Evolutionary conservation across 1,140 invertebrate species (phyloP).

Genomic region (Varroa destructor): DNA sequence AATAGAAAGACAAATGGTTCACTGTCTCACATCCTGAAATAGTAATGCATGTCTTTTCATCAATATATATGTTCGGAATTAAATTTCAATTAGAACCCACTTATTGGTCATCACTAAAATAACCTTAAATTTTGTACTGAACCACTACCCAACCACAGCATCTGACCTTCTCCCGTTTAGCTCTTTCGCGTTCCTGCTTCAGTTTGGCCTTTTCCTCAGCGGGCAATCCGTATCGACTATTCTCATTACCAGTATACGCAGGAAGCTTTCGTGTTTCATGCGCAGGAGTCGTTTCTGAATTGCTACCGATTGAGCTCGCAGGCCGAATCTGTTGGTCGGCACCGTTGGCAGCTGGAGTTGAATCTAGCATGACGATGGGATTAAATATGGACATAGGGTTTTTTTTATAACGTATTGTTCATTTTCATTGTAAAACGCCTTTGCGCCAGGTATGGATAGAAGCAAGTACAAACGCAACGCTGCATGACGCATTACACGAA

Average conservation of each 20-base stretch:
- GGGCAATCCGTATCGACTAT: not conserved
- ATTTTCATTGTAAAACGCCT: not conserved
- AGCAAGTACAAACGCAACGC: no score
- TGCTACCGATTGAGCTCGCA: not conserved
- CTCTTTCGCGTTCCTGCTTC: not conserved
- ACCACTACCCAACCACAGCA: no score
- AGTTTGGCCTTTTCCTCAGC: slow-evolving; percentile 10
- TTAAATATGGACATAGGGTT: not conserved
- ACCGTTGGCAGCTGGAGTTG: not conserved
- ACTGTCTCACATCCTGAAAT: no score
- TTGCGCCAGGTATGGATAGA: no score
- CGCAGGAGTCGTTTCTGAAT: not conserved
- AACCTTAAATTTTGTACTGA: no score
- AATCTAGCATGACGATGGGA: not conserved
- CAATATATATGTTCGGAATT: no score
- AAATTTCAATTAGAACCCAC: no score
- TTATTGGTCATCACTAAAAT: no score
- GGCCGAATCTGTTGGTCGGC: not conserved
- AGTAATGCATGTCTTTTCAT: no score
- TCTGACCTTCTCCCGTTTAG: slow-evolving; percentile 4
- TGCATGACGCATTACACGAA: no score
- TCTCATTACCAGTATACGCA: slow-evolving; percentile 8
- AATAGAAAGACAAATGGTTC: no score
- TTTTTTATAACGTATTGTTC: not conserved
- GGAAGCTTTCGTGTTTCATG: not conserved